Evolutionary conservation across 1,140 invertebrate species (phyloP), one percentile per base, ranked within the genome.

Genomic region (Drosophila pseudoananassae): DNA sequence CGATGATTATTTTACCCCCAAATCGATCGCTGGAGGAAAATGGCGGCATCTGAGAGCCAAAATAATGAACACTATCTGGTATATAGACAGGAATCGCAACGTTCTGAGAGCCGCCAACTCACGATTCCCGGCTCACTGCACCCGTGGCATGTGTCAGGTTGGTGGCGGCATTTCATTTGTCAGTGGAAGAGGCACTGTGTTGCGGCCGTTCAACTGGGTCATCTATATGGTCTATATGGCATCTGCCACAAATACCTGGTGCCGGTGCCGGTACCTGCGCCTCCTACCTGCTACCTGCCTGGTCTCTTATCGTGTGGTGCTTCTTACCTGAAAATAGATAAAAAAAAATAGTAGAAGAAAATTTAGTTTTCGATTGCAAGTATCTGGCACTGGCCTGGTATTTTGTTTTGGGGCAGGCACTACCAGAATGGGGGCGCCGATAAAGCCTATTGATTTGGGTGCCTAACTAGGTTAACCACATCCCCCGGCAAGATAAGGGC

Each of bases 81-180:
- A 14, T 14, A 17, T 57, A 47, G 47, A 54, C 60, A 46, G 38
- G 65, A 68, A 68, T 68, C 49, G 52, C 29, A 4, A 63, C 61
- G 54, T 68, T 69, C 65, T 23, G 40, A 10, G 33, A 14, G 25
- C 33, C n/a, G 53, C 53, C 15, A 10, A 61, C 27, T 33, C 54
- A 27, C 49, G 25, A 68, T 63, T 76, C 43, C 50, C 66, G 52
- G 65, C 38, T 65, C 74, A 78, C 58, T 78, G 75, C 66, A 78
- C 68, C 58, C 53, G 52, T 79, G 76, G 71, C 71, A 81, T 78
- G 68, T 73, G 78, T 78, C 73, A 59, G 55, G 17, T 75, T 29
- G 49, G 15, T 59, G 61, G 40, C 40, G 53, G 69, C 72, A 63
- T 73, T 82, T 81, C 73, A 82, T 74, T 82, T 73, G 68, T 78